Base-by-base conservation (phyloP, 2,113 vertebrate genomes). In the Cyprinus carpio region DNA sequence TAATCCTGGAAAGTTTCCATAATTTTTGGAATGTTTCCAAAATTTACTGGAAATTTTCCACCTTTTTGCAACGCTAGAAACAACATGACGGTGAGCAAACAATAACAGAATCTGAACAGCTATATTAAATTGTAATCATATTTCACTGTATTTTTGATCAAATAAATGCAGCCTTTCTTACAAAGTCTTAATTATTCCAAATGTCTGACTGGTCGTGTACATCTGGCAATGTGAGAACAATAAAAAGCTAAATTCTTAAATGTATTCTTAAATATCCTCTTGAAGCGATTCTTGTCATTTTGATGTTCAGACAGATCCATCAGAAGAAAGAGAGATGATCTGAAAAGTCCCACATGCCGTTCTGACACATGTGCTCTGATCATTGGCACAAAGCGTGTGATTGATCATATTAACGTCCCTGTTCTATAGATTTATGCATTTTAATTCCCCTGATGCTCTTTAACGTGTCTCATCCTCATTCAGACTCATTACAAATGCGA, bases 371-470 rank as follows among this genome's bases (percentile, higher is more conserved):
- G 75, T 75, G 43, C 81, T 87, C 83, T 78, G 20, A 78, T 84
- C 74, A 4, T 40, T 31, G 46, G 37, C 34, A 51, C 6, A 18
- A 49, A 65, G 60, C n/a, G 10, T 23, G 31, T 85, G 88, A 89
- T 75, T 81, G 76, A 87, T 84, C 85, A 84, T 84, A 87, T 84
- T 87, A 89, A 84, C 37, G 77, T 82, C 82, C 64, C 81, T 16
- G 54, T 67, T 37, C 74, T 64, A 84, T 51, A 82, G 87, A 89
- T 89, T 89, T 84, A 89, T 86, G 86, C 29, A 64, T 87, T 89
- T 89, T 87, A 89, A 89, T 89, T 87, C 71, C 64, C 43, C 72
- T 89, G 84, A 87, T 87, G 88, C 88, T 62, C 67, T 9, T 5
- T 71, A 46, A 34, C 16, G 25, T 1, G 31, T 11, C n/a, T n/a